Percentiles rank a stretch among this genome's conserved stretches.
phyloP scores from a whole-genome alignment of 2,113 vertebrate genomes.

The Thunnus thynnus region DNA sequence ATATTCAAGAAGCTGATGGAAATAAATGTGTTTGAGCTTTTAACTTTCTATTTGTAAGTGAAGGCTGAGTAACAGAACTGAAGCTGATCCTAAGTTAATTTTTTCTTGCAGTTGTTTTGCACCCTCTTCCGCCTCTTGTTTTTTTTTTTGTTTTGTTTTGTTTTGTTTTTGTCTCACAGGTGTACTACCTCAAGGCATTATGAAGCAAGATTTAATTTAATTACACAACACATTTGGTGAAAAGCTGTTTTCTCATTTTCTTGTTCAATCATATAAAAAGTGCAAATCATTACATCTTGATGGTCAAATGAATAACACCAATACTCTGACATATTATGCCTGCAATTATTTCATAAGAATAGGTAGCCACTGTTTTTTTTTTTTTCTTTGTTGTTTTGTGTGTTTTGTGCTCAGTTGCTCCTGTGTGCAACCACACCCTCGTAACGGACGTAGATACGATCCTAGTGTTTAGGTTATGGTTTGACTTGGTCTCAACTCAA shows the following conservation, averaged over 20 bases:
- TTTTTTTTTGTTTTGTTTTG: neutral
- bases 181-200: constrained; percentile 80
- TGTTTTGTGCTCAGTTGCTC: constrained; percentile 8
- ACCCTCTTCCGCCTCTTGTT: constrained; percentile 3
- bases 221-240: constrained; percentile 14
- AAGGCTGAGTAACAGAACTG: constrained; percentile 21
- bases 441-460: constrained; percentile 37
- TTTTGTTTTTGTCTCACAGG: constrained; percentile 43
- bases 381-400: too few species aligned
- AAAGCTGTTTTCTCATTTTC: constrained; percentile 28
- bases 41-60: constrained; percentile 57
- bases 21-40: constrained; percentile 73
- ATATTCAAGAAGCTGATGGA: constrained; percentile 64
- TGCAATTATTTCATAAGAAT: constrained; percentile 20
- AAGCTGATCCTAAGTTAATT: constrained; percentile 18
- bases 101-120: constrained; percentile 9
- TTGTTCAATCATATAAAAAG: neutral
- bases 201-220: constrained; percentile 51
- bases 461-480: constrained; percentile 7
- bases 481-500: too few species aligned
- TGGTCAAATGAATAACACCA: constrained; percentile 5
- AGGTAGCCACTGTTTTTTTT: neutral
- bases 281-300: constrained; percentile 9
- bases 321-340: constrained; percentile 28
- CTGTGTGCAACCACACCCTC: neutral